Evolutionary conservation across 35 echinoderm and acorn worm genomes (phyloP), one percentile per base, ranked within the genome.

Genomic region (Chiridota heheva): DNA sequence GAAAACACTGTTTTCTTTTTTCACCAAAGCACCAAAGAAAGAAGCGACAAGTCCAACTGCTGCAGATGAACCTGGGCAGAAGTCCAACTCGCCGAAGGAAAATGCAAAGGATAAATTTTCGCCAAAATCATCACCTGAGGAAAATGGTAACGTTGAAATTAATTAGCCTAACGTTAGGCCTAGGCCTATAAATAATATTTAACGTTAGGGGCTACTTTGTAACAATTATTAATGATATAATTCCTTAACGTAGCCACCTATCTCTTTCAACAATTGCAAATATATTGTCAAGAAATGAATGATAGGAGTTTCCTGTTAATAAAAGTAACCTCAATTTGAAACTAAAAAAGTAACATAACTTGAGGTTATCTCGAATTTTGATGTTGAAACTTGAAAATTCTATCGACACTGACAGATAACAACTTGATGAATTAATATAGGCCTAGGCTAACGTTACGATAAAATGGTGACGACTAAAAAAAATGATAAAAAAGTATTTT

Each of bases 11-110:
- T 84, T 90, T 76, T 84, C 88, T 0, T 90, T 84, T 43, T 90
- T 90, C 49, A 36, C 88, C 27, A 88, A 88, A 63, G 30, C 69
- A 70, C 77, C 86, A 28, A n/a, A 55, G 10, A 75, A 70, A 30
- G 67, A 90, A 44, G 44, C 70, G 28, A 84, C 80, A 38, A 84
- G 80, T 16, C 88, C 88, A 15, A 42, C 29, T 26, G 72, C 60
- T 27, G 88, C 69, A 47, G 88, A 90, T 64, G 81, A 90, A 26
- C 80, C 74, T 28, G 88, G 81, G 20, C 46, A 75, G 57, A 84
- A 84, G 38, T 84, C 88, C 0, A 63, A 62, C 6, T 90, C 88
- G 43, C 88, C 88, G 4, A 84, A 90, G 46, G 88, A 90, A 58
- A 84, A 41, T 51, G 88, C 88, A 7, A 90, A 83, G 20, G 80